Base-by-base conservation (phyloP, 2,113 vertebrate genomes). In the Telmatochromis sp. region DNA sequence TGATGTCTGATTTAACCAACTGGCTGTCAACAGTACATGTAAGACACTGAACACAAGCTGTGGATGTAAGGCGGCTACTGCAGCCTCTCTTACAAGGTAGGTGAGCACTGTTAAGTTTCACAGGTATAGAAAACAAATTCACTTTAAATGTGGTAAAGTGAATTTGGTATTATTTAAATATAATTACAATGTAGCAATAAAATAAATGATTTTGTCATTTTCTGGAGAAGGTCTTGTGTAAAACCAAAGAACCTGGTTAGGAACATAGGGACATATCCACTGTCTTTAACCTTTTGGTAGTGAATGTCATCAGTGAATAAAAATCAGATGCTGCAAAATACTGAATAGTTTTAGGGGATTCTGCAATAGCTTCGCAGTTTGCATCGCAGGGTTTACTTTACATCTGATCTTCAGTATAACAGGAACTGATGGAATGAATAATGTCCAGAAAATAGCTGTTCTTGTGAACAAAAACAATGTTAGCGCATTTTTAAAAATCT, bases 1-100 rank as follows among this genome's bases (percentile, higher is more conserved):
- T 95, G 93, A 94, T 92, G 93, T 94, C 84, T 78, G 91, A 88
- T 89, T 94, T 85, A 57, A 89, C 83, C 86, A 89, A 90, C 90
- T 45, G 82, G 89, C 90, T 92, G 91, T 95, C 91, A 89, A 88
- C 91, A 90, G 88, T 80, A 17, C 88, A 85, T 54, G 84, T 12
- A 75, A 81, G 85, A 85, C 86, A 73, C 28, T 57, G 55, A 86
- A 75, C 53, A 87, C 86, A 87, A 75, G 81, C 73, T 90, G 89
- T 37, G 33, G 53, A 82, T 55, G 81, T 28, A 50, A 81, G 71
- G 85, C 23, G 35, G 93, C 94, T 94, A 95, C 91, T 89, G 89
- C 31, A 89, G 81, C 37, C 73, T 85, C 6, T 60, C 57, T 28
- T 53, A 26, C 14, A 68, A 71, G 60, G 50, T 19, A 28, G 80